Conservation (phyloP, 30 jellyfish, hydroid and myxozoan genomes). For the Aurelia aurita complex sp. Pacific region DNA sequence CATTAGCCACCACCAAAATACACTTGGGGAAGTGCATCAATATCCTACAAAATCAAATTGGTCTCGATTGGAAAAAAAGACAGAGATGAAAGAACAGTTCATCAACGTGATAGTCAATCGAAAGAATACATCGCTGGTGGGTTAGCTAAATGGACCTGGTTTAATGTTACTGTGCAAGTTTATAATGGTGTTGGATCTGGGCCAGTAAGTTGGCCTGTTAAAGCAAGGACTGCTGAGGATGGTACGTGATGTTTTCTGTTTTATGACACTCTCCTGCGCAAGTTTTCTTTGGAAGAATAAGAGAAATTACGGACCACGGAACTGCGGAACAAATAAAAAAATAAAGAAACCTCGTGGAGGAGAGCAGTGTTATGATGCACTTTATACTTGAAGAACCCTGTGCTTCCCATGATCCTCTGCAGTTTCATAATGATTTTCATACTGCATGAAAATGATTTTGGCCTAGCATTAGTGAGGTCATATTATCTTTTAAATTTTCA, state of each 20-base stretch:
- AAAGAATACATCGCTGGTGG: conserved; percentile 72
- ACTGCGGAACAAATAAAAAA: no score
- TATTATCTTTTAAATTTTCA: no score
- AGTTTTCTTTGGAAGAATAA: no score
- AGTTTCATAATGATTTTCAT: no score
- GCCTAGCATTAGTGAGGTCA: no score
- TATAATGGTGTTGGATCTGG: conserved; percentile 82
- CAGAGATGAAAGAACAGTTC: conserved; percentile 28
- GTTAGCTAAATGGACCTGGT: conserved; percentile 75
- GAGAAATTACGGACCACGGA: no score
- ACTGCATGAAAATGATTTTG: no score
- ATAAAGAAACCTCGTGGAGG: no score
- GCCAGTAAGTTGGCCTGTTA: conserved; percentile 70
- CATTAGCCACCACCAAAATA: conserved; percentile 87
- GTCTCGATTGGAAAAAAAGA: conserved; percentile 74
- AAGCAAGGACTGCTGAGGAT: conserved; percentile 90
- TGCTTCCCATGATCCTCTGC: no score
- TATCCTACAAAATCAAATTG: conserved; percentile 66
- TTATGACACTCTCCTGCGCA: no score
- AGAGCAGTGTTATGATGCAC: no score
- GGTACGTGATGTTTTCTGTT: conserved; percentile 34
- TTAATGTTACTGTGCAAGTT: conserved; percentile 74
- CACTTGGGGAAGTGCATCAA: conserved; percentile 91
- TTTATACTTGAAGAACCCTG: no score
- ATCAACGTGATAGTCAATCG: conserved; percentile 82